Base-by-base conservation (phyloP, 2,113 vertebrate species). In the Phaetusa simplex region DNA sequence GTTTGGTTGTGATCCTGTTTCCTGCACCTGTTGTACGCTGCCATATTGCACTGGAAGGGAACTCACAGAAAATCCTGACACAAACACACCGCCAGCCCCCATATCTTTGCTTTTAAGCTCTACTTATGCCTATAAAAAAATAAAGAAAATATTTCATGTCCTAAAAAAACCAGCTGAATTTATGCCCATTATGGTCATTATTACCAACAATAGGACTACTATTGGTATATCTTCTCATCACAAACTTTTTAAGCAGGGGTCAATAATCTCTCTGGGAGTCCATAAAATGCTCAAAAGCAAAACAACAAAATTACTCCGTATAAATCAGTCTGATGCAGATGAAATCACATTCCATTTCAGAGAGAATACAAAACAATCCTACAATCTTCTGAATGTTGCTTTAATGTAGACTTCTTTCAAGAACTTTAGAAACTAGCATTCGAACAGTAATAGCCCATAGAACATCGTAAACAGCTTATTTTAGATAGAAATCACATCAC, bases 391-490 rank as follows among this genome's bases (percentile, higher is more conserved):
- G 86, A 92, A 88, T 49, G 87, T 45, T 86, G 82, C 95, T 95
- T 94, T 94, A 97, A 95, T 87, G 67, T 61, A 85, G 56, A 85
- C 66, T 81, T 88, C 18, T 96, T 91, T 96, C 45, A 79, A 83
- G 86, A 97, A 96, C 67, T 97, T 97, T 77, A 90, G 86, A 91
- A 97, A 67, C 72, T 72, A 86, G 32, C 59, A 96, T 95, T 98
- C 3, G 1, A 94, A 64, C 47, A 78, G 20, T 88, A 97, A 96
- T 91, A 96, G 88, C 50, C 43, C 45, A 50, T 3, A 92, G 83
- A 86, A 94, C 84, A 89, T 59, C 73, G 78, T 89, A 97, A 97
- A 97, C 93, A 97, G 43, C 55, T 97, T 97, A 96, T 91, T 95
- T 97, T 82, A 95, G 86, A 89, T 66, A 96, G 61, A 97, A 97